Conservation (phyloP, 2,113 vertebrate species). For the Setophaga kirtlandii region DNA sequence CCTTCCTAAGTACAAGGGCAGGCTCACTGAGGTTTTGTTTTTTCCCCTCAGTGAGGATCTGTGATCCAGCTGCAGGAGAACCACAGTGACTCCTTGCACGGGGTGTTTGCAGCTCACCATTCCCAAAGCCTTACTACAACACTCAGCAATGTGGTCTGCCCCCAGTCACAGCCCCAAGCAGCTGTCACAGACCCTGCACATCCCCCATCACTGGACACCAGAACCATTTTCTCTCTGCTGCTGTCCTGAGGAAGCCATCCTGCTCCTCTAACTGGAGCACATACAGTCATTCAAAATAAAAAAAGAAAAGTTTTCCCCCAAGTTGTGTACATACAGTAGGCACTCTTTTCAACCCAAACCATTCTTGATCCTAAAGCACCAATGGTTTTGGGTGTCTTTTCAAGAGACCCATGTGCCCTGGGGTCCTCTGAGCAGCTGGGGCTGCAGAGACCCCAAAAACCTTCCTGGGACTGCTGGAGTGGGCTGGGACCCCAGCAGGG, state of each 20-base stretch:
- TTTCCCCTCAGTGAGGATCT: neutral
- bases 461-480: rapidly evolving
- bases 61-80: neutral
- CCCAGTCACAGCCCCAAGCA: neutral
- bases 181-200: neutral
- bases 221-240: neutral
- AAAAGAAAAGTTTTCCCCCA: neutral
- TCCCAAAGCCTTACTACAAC: neutral
- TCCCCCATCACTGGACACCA: neutral
- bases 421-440: neutral
- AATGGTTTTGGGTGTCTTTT: neutral
- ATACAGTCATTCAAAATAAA: neutral
- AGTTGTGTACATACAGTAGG: rapidly evolving
- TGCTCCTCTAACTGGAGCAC: neutral
- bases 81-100: rapidly evolving
- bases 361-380: neutral
- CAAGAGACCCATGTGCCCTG: neutral
- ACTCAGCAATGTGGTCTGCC: neutral
- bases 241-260: neutral
- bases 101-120: neutral
- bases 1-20: neutral
- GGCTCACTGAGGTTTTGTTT: neutral
- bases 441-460: neutral
- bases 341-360: neutral
- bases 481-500: rapidly evolving